These are phyloP conservation scores for Cnemophilus loriae DNA, from an alignment of 2,113 vertebrate species.

Conservation along the genomic window DNA sequence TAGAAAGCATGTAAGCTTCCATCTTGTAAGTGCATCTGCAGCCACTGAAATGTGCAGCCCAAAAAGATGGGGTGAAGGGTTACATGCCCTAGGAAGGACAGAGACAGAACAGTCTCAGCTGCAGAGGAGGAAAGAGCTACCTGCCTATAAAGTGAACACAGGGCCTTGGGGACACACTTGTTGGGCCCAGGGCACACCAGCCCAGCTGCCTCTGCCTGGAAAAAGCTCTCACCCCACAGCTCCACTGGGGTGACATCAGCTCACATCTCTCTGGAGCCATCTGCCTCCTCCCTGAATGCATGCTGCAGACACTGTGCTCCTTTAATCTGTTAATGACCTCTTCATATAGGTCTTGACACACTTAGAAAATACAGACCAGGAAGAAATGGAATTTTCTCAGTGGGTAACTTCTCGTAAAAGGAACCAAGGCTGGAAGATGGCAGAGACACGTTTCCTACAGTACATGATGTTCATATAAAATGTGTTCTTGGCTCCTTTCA, in stretches of 20 bases:
- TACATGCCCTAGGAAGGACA: neutral
- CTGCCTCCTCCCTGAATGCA: neutral
- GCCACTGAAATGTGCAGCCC: neutral
- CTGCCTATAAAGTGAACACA: neutral
- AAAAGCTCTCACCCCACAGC: neutral
- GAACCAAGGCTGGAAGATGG: constrained; percentile 34
- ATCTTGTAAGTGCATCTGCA: accelerated
- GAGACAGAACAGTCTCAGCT: neutral
- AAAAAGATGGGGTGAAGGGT: accelerated
- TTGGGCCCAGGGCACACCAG: neutral
- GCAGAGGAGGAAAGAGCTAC: neutral
- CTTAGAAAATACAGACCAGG: neutral
- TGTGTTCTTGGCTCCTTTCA: constrained; percentile 36
- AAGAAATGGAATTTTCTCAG: neutral
- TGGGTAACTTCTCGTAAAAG: neutral
- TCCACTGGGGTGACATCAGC: neutral
- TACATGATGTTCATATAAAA: constrained; percentile 56
- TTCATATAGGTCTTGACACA: neutral
- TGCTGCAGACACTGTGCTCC: neutral
- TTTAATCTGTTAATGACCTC: neutral
- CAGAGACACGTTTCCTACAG: neutral
- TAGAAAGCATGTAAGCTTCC: neutral
- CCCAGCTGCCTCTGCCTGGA: accelerated
- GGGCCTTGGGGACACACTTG: accelerated
- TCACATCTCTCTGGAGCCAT: neutral